Evolutionary conservation across 2,113 vertebrate species (phyloP), one percentile per base, ranked within the genome.

Genomic region (Ammospiza nelsoni): DNA sequence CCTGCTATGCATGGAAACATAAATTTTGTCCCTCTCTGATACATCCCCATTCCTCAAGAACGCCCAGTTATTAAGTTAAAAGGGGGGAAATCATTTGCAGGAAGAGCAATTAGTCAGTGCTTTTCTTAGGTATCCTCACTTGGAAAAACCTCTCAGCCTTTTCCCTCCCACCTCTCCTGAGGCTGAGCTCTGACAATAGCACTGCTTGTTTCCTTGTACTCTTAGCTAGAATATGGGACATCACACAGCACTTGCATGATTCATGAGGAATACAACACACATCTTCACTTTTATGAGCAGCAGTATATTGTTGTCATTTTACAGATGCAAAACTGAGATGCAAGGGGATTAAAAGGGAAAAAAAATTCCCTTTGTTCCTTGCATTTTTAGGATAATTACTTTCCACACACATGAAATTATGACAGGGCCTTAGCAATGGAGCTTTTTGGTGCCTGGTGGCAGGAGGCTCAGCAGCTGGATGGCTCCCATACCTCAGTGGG

Each of bases 311-410:
- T 90, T 96, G 85, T 90, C 48, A 2, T 81, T 93, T 96, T 94
- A 90, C 55, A 86, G 59, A 90, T 71, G 89, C 92, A 97, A 95
- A 94, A 95, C 89, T 71, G 84, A 95, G 94, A 92, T 84, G 76
- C 55, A 84, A 96, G 43, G n/a, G 54, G 51, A 92, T 59, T 92
- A 83, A 90, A 92, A 75, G 29, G 12, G 4, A 9, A 68, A 75
- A 78, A 75, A 73, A 68, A 6, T 4, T 4, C 39, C 35, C 52
- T 92, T 93, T 92, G 39, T 92, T 95, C 43, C 59, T 71, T 74
- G 27, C 22, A 13, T 63, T 95, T 94, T 96, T 74, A 37, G 33
- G 72, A 74, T 89, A 88, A 96, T 84, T 92, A 71, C 48, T 81
- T 96, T 84, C 61, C 20, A 41, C 18, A 46, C 23, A 16, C 5